Percentiles rank a stretch among this genome's conserved stretches.
phyloP scores from a whole-genome alignment of 2,797 vertebrate species.

The Podargus strigoides region DNA sequence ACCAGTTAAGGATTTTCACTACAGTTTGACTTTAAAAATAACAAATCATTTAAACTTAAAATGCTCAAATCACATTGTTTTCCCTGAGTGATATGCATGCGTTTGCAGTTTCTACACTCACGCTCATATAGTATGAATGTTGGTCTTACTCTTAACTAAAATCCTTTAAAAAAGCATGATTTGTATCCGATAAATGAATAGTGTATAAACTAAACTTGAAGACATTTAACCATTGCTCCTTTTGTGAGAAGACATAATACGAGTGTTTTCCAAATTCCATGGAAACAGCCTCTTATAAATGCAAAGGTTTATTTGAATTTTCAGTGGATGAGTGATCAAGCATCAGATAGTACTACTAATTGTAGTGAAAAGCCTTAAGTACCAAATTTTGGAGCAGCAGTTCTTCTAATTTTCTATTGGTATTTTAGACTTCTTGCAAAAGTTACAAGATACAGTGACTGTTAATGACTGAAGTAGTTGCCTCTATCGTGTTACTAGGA shows the following conservation, averaged over 20 bases:
- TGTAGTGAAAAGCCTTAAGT: conserved; percentile 77
- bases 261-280: conserved; percentile 64
- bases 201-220: conserved; percentile 54
- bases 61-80: conserved; percentile 39
- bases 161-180: conserved; percentile 62
- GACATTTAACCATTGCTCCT: conserved; percentile 58
- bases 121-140: conserved; percentile 20
- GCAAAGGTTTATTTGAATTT: conserved; percentile 44
- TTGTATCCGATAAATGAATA: conserved; percentile 41
- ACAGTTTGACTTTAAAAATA: conserved; percentile 66
- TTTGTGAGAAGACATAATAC: conserved; percentile 36
- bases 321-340: conserved; percentile 21
- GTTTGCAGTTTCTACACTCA: conserved; percentile 35
- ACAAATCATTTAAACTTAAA: conserved; percentile 16
- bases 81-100: conserved; percentile 44
- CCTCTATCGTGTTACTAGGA: conserved; percentile 41
- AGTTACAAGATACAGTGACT: conserved; percentile 52
- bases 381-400: conserved; percentile 65
- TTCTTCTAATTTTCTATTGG: conserved; percentile 60
- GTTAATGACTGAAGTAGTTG: conserved; percentile 46
- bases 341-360: conserved; percentile 40
- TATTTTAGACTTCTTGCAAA: conserved; percentile 70
- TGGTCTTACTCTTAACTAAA: conserved; percentile 36
- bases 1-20: conserved; percentile 78
- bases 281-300: conserved; percentile 66